Base-by-base conservation (phyloP, 1,140 invertebrate species). In the Panulirus ornatus region DNA sequence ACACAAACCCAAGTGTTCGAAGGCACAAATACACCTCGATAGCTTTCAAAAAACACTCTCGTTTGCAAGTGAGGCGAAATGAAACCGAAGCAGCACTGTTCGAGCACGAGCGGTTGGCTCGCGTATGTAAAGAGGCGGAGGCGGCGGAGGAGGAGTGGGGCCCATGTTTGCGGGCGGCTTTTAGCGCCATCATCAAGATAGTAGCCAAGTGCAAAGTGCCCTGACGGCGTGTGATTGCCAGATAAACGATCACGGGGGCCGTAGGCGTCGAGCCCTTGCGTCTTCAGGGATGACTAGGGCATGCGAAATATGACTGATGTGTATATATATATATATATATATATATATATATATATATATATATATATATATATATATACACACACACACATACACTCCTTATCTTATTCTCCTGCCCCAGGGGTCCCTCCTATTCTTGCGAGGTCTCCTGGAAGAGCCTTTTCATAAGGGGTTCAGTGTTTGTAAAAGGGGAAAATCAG, bases 131-230 rank as follows among this genome's bases (percentile, higher is more conserved):
- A 1, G 34, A 51, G 11, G 30, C 44, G 2, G 8, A 19, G 71
- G 14, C 30, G 54, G 16, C 3, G 54, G 40, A 27, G 19, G 16
- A 42, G 70, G 40, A 30, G 71, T 36, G 19, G 30, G n/a, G n/a
- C n/a, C 42, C 2, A 75, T 75, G 34, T 40, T 34, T 63, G 2
- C 22, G 36, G 58, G 8, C 40, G 30, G 70, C 70, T 71, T 71
- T 70, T 70, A 71, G 78, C 78, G 51, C 47, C 78, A 0, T 30
- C 66, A 84, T 75, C 42, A 84, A 84, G 66, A 84, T 34, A 84
- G 9, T n/a, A 47, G 30, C 36, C n/a, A 71, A 71, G 40, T 47
- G 70, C 63, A 73, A 51, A 84, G 70, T 84, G 38, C 42, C 44
- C 47, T 44, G 83, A 84, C 63, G 40, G 44, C 38, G 63, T 84